These are phyloP conservation scores for Lasioglossum zephyrum DNA, from an alignment of 2,888 invertebrate species.

Conservation along the genomic window DNA sequence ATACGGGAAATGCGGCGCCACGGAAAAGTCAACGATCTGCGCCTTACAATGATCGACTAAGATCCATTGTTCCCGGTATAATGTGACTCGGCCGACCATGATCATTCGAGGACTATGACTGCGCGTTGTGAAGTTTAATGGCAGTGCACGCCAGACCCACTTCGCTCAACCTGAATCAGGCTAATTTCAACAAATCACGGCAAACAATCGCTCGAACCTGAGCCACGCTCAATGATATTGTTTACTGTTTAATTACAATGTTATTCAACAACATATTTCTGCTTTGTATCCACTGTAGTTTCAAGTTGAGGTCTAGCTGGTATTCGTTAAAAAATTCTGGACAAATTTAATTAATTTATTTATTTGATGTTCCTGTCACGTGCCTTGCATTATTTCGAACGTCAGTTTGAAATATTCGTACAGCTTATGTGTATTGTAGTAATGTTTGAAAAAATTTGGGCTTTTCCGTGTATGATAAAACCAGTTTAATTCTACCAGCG, in stretches of 20 bases:
- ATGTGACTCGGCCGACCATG: conserved; percentile 15
- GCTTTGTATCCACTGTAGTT: no score
- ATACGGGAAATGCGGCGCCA: conserved; percentile 52
- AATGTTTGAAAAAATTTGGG: neutral
- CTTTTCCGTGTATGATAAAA: neutral
- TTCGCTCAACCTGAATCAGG: neutral
- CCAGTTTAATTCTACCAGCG: neutral
- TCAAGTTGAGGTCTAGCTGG: no score
- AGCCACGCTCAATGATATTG: neutral
- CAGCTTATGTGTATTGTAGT: neutral
- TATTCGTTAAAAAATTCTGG: no score
- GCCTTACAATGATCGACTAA: conserved; percentile 52
- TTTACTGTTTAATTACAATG: neutral
- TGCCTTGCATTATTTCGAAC: no score
- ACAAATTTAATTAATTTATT: no score
- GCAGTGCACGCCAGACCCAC: neutral
- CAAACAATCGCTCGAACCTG: neutral
- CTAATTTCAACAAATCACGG: neutral
- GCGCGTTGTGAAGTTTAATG: neutral
- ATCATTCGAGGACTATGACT: neutral
- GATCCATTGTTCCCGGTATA: conserved; percentile 46
- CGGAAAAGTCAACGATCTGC: conserved; percentile 65
- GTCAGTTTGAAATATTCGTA: neutral
- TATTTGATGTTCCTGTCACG: no score
- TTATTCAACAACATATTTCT: no score